These are phyloP conservation scores for Araneus ventricosus DNA, from an alignment of 1,140 invertebrate species.

Conservation along the genomic window DNA sequence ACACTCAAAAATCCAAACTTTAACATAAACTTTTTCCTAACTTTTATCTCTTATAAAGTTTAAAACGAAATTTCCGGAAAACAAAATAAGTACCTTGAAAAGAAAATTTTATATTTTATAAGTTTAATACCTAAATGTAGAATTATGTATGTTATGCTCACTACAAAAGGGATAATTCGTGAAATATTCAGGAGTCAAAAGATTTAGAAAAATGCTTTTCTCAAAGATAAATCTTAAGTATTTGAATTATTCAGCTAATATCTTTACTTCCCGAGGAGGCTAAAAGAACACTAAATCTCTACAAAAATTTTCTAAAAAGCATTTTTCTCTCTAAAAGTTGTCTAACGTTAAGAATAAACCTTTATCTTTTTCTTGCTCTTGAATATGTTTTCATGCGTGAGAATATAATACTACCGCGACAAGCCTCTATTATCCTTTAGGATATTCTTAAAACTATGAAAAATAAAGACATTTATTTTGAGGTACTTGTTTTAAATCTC, in stretches of 20 bases:
- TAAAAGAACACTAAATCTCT: background rate
- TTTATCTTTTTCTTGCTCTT: background rate
- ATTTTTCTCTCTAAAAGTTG: background rate
- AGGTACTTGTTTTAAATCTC: background rate
- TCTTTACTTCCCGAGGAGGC: background rate
- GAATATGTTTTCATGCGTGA: background rate
- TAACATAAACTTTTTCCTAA: too few relatives aligned
- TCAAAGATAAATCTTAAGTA: background rate
- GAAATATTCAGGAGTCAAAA: background rate
- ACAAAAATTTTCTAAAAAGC: background rate
- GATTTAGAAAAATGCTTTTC: background rate
- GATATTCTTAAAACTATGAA: background rate
- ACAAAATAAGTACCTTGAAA: too few relatives aligned
- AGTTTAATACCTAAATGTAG: background rate
- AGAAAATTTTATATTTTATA: too few relatives aligned
- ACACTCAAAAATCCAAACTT: too few relatives aligned
- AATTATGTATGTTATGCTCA: background rate
- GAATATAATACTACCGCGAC: background rate
- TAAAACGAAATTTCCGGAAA: too few relatives aligned
- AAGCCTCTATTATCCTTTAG: background rate
- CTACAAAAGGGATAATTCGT: background rate
- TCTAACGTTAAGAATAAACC: background rate
- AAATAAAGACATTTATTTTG: background rate
- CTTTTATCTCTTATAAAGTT: too few relatives aligned
- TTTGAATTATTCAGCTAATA: conserved; percentile 13